A percentile compares a stretch with the other conserved stretches of the same genome.
These are phyloP conservation scores for Aphis gossypii DNA, from an alignment of 1,140 invertebrate species.

Conservation along the genomic window DNA sequence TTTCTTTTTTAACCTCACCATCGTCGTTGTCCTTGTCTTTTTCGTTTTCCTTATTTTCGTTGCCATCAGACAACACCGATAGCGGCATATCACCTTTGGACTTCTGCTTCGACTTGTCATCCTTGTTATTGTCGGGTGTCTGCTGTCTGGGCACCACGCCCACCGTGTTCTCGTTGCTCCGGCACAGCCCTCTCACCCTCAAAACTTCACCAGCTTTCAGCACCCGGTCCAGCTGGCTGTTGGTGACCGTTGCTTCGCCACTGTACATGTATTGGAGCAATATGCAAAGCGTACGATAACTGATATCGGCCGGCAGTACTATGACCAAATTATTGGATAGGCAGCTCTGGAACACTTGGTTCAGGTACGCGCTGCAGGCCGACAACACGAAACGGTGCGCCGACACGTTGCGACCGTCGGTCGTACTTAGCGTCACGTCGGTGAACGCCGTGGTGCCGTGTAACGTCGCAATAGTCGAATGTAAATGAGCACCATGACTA, in stretches of 20 bases:
- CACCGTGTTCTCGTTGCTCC: conserved; percentile 60
- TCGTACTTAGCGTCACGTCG: conserved; percentile 82
- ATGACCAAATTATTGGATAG: conserved; percentile 72
- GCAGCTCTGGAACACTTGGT: conserved; percentile 66
- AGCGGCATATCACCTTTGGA: conserved; percentile 63
- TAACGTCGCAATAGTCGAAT: conserved; percentile 79
- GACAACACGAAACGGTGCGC: conserved; percentile 87
- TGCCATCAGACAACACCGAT: conserved; percentile 33
- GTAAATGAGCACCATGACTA: conserved; percentile 79
- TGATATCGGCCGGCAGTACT: conserved; percentile 82
- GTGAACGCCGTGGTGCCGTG: conserved; percentile 82
- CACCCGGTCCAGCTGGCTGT: conserved; percentile 80
- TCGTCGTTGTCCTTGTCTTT: conserved; percentile 58
- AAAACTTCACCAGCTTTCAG: conserved; percentile 80
- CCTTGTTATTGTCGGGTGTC: conserved; percentile 62
- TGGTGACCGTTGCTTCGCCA: conserved; percentile 83
- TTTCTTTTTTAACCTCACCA: conserved; percentile 67
- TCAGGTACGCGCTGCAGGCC: conserved; percentile 74
- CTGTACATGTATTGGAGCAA: conserved; percentile 88
- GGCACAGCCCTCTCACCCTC: conserved; percentile 68
- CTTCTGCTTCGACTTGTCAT: conserved; percentile 64
- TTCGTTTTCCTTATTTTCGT: conserved; percentile 61
- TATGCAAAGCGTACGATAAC: conserved; percentile 78
- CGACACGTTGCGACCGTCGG: conserved; percentile 80
- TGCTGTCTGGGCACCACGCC: conserved; percentile 46